These are phyloP conservation scores for Cosmia pyralina DNA, from an alignment of 2,888 invertebrate species.

Conservation along the genomic window DNA sequence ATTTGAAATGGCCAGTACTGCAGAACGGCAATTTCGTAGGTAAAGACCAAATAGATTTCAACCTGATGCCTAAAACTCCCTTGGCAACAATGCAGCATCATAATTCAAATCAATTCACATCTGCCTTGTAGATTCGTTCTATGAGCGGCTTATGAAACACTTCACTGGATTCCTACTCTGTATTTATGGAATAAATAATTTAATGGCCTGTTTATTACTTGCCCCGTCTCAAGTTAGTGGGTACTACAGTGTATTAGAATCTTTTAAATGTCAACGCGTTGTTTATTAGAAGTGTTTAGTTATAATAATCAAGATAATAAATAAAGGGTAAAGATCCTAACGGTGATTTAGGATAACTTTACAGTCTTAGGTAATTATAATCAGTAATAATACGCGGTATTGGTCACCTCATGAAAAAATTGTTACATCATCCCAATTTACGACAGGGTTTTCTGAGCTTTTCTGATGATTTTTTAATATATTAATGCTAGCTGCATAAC, in stretches of 20 bases:
- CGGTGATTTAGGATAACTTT: background rate
- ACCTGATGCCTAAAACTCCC: background rate
- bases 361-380: background rate
- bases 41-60: background rate
- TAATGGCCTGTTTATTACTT: slow-evolving; percentile 43
- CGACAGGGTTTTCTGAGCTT: background rate
- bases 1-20: too few species aligned
- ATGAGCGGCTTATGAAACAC: slow-evolving; percentile 33
- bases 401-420: background rate
- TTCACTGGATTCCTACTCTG: slow-evolving; percentile 32
- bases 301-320: too few species aligned
- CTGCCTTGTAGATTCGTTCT: slow-evolving; percentile 35
- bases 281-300: too few species aligned
- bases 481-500: slow-evolving; percentile 1
- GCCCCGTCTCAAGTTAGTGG: slow-evolving; percentile 19
- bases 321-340: background rate
- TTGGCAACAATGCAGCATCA: background rate
- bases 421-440: background rate
- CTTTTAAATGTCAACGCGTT: slow-evolving; percentile 19
- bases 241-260: slow-evolving; percentile 15
- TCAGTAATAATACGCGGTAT: background rate
- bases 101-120: slow-evolving; percentile 16
- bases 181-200: slow-evolving; percentile 55
- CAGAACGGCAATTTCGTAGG: too few species aligned
- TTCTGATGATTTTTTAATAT: too few species aligned